Conservation (phyloP, 2,888 invertebrate species). For the Notodonta dromedarius region DNA sequence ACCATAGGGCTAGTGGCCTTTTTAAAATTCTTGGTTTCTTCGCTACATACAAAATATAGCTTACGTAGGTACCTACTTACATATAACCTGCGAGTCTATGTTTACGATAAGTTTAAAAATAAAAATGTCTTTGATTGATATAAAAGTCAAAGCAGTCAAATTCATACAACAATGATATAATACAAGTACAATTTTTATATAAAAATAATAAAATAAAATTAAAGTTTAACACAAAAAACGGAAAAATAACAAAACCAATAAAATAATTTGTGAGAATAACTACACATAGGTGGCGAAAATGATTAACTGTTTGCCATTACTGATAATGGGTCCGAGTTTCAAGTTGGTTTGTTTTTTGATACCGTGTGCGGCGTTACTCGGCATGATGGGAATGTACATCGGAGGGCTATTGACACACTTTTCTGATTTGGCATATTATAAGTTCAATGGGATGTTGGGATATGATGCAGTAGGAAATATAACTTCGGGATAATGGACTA, state of each 20-base stretch:
- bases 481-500: neutral
- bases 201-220: constrained; percentile 4
- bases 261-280: constrained; percentile 2
- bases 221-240: constrained; percentile 10
- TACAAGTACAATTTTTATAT: neutral
- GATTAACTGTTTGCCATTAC: constrained; percentile 50
- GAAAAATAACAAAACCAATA: constrained; percentile 5
- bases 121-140: too few species aligned
- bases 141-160: neutral
- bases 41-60: too few species aligned
- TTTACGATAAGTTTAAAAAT: too few species aligned
- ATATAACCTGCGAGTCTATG: too few species aligned
- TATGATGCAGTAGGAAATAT: constrained; percentile 6
- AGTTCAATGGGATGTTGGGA: constrained; percentile 42
- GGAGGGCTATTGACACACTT: constrained; percentile 45
- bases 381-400: constrained; percentile 50
- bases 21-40: too few species aligned
- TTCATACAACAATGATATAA: neutral
- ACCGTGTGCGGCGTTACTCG: constrained; percentile 53
- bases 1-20: too few species aligned
- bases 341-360: constrained; percentile 62
- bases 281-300: constrained; percentile 15
- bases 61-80: too few species aligned
- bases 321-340: constrained; percentile 55
- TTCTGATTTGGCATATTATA: constrained; percentile 39